Conservation (phyloP, 2,113 vertebrate genomes). For the Rhadina sibilatrix region DNA sequence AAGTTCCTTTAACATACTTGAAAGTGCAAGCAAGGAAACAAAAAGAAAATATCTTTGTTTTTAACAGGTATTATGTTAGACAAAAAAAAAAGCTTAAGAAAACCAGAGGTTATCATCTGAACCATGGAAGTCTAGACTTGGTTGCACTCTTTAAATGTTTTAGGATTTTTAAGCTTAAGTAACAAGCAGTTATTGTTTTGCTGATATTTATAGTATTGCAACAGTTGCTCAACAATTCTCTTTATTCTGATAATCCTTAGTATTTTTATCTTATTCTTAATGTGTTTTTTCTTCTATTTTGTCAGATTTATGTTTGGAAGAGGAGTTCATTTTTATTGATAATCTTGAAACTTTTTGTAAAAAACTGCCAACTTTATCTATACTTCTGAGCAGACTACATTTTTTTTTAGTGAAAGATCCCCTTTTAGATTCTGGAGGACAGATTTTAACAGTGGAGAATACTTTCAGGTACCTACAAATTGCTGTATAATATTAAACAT, state of each 20-base stretch:
- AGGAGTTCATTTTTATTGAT: conserved; percentile 66
- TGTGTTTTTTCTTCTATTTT: conserved; percentile 12
- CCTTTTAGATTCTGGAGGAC: conserved; percentile 52
- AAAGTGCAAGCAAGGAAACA: background rate
- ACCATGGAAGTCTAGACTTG: background rate
- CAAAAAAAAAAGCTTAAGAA: background rate
- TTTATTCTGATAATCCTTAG: background rate
- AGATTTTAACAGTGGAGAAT: conserved; percentile 27
- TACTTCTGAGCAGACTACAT: conserved; percentile 60
- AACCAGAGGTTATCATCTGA: background rate
- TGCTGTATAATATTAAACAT: background rate
- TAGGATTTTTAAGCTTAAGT: background rate
- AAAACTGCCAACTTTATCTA: conserved; percentile 29
- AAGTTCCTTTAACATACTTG: background rate
- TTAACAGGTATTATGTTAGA: background rate
- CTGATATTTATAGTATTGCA: background rate
- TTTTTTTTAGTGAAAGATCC: conserved; percentile 64
- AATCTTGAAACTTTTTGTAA: conserved; percentile 27
- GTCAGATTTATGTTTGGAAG: conserved; percentile 69
- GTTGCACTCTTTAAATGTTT: background rate
- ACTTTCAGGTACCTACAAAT: conserved; percentile 67
- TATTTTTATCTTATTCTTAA: background rate
- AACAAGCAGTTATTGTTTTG: background rate
- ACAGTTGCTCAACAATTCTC: background rate
- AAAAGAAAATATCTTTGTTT: background rate